Conservation (phyloP, 92 coral and sea anemone genomes). For the Siderastrea radians region DNA sequence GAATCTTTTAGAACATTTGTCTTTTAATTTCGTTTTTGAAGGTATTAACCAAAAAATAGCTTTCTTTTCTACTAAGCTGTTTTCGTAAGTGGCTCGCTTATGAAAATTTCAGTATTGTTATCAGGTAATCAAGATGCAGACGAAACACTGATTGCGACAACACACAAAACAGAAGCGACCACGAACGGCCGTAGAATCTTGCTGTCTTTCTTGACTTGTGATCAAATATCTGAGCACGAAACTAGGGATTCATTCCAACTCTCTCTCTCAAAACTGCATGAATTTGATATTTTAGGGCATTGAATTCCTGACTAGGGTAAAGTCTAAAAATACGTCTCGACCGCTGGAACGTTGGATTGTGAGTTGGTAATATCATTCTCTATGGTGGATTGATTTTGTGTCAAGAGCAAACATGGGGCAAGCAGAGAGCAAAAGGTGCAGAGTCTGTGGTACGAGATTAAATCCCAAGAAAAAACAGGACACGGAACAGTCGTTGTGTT, state of each 20-base stretch:
- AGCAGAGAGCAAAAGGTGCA: constrained; percentile 76
- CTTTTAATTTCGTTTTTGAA: not conserved
- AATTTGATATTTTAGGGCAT: not conserved
- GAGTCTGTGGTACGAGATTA: constrained; percentile 81
- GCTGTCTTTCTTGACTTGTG: not conserved
- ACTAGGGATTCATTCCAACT: not conserved
- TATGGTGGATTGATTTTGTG: not conserved
- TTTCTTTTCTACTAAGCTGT: not conserved
- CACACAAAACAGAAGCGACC: constrained; percentile 5
- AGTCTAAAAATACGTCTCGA: not conserved
- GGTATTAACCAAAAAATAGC: not conserved
- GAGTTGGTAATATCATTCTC: not conserved
- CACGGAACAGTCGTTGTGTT: constrained; percentile 77
- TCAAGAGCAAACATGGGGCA: constrained; percentile 72
- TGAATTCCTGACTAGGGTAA: no score
- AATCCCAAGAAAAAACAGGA: constrained; percentile 88
- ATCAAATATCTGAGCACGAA: not conserved
- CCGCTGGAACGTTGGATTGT: not conserved
- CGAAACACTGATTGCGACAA: constrained; percentile 10
- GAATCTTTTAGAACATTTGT: not conserved
- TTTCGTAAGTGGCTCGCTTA: not conserved
- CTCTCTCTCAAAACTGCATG: not conserved
- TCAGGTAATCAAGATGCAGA: constrained; percentile 15
- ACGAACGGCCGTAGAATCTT: not conserved
- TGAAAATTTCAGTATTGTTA: constrained; percentile 15